Conservation (phyloP, 2,113 vertebrate genomes). For the Piaya cayana region DNA sequence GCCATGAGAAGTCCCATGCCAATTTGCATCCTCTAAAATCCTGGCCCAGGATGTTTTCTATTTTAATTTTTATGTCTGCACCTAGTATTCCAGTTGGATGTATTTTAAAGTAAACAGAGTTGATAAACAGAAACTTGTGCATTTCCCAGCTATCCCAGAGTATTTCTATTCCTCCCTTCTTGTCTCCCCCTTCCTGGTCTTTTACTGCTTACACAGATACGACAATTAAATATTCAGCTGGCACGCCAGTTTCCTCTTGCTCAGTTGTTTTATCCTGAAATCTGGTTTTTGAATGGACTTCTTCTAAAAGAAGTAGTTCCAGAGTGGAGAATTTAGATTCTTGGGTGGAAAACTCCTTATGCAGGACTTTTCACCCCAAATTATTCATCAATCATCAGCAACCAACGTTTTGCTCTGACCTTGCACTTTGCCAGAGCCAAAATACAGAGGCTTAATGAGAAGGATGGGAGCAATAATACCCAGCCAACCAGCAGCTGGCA, state of each 20-base stretch:
- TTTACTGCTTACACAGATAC: not conserved
- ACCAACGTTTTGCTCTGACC: not conserved
- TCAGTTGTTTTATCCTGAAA: not conserved
- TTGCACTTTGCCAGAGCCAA: not conserved
- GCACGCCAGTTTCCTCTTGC: not conserved
- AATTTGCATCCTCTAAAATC: constrained; percentile 26
- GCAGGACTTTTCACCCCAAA: constrained; percentile 27
- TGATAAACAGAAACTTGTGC: constrained; percentile 29
- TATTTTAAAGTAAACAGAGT: constrained; percentile 56
- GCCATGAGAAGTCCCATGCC: constrained; percentile 9
- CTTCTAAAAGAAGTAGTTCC: not conserved
- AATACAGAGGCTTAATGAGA: not conserved
- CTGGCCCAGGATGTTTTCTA: constrained; percentile 54
- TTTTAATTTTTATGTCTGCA: constrained; percentile 56
- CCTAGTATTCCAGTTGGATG: constrained; percentile 42
- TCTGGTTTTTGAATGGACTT: not conserved
- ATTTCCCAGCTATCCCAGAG: not conserved
- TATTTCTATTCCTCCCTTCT: constrained; percentile 10
- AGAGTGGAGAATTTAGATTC: not conserved
- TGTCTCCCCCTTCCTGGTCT: not conserved
- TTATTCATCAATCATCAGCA: not conserved
- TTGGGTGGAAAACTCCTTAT: constrained; percentile 3
- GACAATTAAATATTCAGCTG: not conserved
- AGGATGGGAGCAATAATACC: not conserved
- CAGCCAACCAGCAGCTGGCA: not conserved